Percentiles rank a stretch among this genome's conserved stretches.
phyloP scores from a whole-genome alignment of 2,113 vertebrate species.

The Otocyon megalotis region DNA sequence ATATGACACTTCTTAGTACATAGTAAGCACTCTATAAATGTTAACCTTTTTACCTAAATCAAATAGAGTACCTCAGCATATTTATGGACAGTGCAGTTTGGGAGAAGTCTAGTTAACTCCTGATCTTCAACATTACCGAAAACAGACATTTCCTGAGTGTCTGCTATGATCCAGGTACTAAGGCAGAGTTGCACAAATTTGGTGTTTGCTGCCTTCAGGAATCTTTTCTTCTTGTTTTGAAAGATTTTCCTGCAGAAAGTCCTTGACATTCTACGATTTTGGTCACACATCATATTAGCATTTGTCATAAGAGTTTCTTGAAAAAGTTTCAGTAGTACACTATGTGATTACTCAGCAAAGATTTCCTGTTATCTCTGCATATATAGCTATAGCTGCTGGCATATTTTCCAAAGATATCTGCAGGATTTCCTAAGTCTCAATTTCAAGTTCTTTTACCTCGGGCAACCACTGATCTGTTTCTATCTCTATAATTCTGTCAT shows the following conservation, averaged over 20 bases:
- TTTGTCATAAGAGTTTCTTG: neutral
- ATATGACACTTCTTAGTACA: neutral
- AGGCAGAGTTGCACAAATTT: neutral
- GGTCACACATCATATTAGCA: neutral
- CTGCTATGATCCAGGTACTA: neutral
- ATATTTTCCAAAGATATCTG: neutral
- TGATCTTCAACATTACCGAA: neutral
- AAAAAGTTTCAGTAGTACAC: neutral
- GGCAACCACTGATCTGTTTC: neutral
- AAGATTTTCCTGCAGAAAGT: neutral
- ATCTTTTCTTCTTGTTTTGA: neutral
- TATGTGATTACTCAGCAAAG: neutral
- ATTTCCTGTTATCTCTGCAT: neutral
- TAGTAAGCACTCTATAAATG: neutral
- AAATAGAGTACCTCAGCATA: neutral
- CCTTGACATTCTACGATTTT: constrained; percentile 26
- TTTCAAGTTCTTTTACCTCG: neutral
- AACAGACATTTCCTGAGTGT: neutral
- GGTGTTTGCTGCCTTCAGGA: neutral
- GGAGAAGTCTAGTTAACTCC: neutral
- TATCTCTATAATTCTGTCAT: neutral
- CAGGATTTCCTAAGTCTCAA: neutral
- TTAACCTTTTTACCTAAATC: neutral
- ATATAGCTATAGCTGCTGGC: neutral
- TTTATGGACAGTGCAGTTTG: neutral